Evolutionary conservation across 2,888 invertebrate species (phyloP).

Genomic region (Perizoma affinitatum): DNA sequence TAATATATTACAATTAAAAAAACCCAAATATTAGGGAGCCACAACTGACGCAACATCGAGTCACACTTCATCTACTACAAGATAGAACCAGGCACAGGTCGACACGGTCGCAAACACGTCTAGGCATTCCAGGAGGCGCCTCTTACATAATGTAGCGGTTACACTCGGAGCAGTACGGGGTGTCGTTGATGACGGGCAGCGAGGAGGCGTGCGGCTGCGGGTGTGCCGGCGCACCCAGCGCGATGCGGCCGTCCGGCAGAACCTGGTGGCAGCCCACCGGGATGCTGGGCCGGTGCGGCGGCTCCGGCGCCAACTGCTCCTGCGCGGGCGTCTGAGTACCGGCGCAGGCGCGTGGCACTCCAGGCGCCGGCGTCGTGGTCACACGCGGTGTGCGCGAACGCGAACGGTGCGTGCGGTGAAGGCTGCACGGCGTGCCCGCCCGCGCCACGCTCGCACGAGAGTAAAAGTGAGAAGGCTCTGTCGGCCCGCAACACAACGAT

Average conservation of each 20-base stretch:
- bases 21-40: conserved; percentile 44
- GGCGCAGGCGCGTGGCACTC: conserved; percentile 72
- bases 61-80: conserved; percentile 61
- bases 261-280: conserved; percentile 82
- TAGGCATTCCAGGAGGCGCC: conserved; percentile 75
- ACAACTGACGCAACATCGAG: conserved; percentile 57
- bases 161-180: conserved; percentile 92
- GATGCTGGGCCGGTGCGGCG: conserved; percentile 78
- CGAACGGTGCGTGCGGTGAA: conserved; percentile 78
- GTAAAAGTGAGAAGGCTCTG: conserved; percentile 86
- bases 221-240: conserved; percentile 68
- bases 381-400: conserved; percentile 73
- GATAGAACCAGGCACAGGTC: conserved; percentile 74
- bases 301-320: conserved; percentile 60
- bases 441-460: conserved; percentile 91
- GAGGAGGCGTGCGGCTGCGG: conserved; percentile 56
- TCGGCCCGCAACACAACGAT: conserved; percentile 65
- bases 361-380: conserved; percentile 72
- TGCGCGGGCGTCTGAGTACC: conserved; percentile 60
- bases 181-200: conserved; percentile 80
- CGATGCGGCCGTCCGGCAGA: conserved; percentile 79
- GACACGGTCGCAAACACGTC: conserved; percentile 83
- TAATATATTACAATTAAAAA: conserved; percentile 35
- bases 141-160: conserved; percentile 95
- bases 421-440: conserved; percentile 86